These are phyloP conservation scores for Mastomys coucha DNA, from an alignment of 2,113 vertebrate genomes.

Conservation along the genomic window DNA sequence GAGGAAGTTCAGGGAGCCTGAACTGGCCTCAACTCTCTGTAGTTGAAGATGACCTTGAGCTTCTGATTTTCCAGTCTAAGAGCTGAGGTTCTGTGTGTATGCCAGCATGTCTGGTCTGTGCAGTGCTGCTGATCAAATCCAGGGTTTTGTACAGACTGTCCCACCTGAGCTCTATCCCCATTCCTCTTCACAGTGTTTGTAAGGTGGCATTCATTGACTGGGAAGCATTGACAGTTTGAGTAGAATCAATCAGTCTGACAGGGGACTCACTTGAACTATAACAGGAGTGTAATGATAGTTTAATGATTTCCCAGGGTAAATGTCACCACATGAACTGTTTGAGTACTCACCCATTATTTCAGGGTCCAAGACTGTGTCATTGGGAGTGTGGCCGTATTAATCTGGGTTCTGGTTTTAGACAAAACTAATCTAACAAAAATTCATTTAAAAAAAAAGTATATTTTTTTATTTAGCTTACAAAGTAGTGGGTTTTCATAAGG, in stretches of 20 bases:
- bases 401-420: not conserved
- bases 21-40: not conserved
- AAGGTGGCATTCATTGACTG: not conserved
- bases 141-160: not conserved
- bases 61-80: not conserved
- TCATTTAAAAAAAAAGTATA: not conserved
- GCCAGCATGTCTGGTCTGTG: not conserved
- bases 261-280: too few species aligned
- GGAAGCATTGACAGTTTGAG: not conserved
- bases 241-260: not conserved
- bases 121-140: not conserved
- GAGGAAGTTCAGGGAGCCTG: too few species aligned
- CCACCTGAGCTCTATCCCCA: not conserved
- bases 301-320: not conserved
- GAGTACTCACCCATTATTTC: not conserved
- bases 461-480: not conserved
- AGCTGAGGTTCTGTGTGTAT: not conserved
- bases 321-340: not conserved
- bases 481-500: not conserved
- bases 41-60: not conserved
- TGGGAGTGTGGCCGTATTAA: not conserved
- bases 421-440: not conserved
- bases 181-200: not conserved
- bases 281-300: not conserved
- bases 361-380: not conserved